Percentiles rank a stretch among this genome's conserved stretches.
Evolutionary conservation across 2,797 vertebrate genomes (phyloP).

Genomic region (Trematomus bernacchii): DNA sequence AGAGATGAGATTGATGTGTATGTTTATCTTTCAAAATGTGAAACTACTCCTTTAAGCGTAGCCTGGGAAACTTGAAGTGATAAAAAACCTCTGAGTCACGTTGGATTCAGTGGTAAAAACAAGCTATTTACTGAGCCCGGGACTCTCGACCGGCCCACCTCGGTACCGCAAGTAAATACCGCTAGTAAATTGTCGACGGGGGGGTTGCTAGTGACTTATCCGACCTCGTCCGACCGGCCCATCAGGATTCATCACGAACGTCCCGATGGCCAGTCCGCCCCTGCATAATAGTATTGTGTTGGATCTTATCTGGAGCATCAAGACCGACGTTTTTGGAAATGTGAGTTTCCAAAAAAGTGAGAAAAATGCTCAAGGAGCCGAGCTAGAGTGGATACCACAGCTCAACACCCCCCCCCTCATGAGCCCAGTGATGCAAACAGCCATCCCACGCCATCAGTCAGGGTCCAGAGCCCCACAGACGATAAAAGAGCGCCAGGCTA

Average conservation of each 20-base stretch:
- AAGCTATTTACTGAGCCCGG: background rate
- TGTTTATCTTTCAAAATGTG: background rate
- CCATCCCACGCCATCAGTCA: conserved; percentile 42
- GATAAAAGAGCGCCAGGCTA: conserved; percentile 37
- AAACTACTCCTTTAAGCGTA: background rate
- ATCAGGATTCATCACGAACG: no score
- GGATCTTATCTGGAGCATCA: no score
- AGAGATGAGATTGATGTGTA: background rate
- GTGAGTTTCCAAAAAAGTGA: background rate
- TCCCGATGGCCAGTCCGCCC: no score
- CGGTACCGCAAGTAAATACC: no score
- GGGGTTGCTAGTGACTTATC: no score
- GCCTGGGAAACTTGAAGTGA: background rate
- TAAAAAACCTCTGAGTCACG: background rate
- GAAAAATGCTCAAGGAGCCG: background rate
- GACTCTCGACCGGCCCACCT: no score
- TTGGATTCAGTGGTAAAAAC: background rate
- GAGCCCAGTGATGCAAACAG: conserved; percentile 31
- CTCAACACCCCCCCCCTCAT: background rate
- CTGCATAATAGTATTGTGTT: no score
- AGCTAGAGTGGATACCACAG: background rate
- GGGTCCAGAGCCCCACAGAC: conserved; percentile 48
- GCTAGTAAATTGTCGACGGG: no score
- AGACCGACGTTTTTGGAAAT: background rate
- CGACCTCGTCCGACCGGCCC: no score